Evolutionary conservation across 92 coral and sea anemone species (phyloP).

Genomic region (Phenganax stokvisi): DNA sequence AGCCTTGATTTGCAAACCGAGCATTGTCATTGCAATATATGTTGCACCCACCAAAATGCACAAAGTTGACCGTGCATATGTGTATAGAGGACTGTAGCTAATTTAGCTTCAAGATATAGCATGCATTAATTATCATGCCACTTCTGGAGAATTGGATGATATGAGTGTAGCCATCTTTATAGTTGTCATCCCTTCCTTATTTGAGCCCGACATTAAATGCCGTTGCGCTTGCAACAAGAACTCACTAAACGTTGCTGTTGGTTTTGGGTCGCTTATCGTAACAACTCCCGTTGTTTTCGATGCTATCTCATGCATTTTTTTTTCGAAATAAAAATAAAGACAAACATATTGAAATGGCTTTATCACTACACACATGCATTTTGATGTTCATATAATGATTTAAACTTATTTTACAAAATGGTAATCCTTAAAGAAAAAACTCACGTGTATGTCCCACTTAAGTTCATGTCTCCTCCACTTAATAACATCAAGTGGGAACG

Average conservation of each 20-base stretch:
- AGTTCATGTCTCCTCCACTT: conserved; percentile 40
- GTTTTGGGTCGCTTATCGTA: conserved; percentile 42
- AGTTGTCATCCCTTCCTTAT: not conserved
- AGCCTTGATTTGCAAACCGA: too few species aligned
- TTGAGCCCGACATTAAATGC: not conserved
- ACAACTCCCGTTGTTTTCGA: conserved; percentile 40
- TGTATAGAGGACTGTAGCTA: too few species aligned
- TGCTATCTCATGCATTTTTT: conserved; percentile 37
- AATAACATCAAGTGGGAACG: conserved; percentile 26
- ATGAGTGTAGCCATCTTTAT: not conserved
- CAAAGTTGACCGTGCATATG: too few species aligned
- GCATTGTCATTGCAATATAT: too few species aligned
- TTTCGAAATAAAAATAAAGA: not conserved
- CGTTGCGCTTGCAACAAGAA: conserved; percentile 1
- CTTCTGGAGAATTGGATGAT: not conserved
- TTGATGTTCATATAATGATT: too few species aligned
- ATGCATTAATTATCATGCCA: not conserved
- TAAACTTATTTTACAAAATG: not conserved
- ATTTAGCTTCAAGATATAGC: too few species aligned
- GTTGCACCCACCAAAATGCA: too few species aligned
- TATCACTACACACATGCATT: too few species aligned
- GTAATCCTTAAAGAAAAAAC: not conserved
- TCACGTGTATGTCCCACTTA: conserved; percentile 45
- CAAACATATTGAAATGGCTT: too few species aligned
- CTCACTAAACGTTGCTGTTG: not conserved